Evolutionary conservation across 2,888 invertebrate genomes (phyloP), one percentile per base, ranked within the genome.

Genomic region (Agrenia bidenticulata): DNA sequence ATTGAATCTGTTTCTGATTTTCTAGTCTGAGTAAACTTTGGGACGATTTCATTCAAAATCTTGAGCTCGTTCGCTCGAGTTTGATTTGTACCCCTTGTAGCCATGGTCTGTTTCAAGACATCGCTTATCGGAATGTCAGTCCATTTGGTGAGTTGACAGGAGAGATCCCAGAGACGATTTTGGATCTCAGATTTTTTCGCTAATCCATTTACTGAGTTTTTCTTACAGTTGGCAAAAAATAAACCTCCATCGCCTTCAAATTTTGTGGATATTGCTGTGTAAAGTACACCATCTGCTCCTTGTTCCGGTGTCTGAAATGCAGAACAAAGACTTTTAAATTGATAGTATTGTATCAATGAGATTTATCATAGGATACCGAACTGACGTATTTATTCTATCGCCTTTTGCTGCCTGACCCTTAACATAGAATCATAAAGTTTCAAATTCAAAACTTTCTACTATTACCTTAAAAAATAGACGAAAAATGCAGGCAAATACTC

Each of bases 281-380:
- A 88, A 4, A 91, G 84, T 55, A 92, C 85, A 0, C 91, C 85
- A 66, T 86, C 84, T 0, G 94, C 90, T 24, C 95, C 95, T 79
- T 89, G 85, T 67, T 85, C 86, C 9, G 92, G 87, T 1, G 85
- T 88, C 87, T 89, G 78, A 69, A 82, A 79, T 72, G 77, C 69
- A 69, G 21, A 51, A 21, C 11, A 49, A n/a, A n/a, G n/a, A n/a
- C n/a, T n/a, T n/a, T n/a, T n/a, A n/a, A 49, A 74, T 39, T 39
- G 15, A 7, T 15, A 39, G 7, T 39, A 39, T 15, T 39, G 15
- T 39, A 39, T 39, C 15, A 39, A 11, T 39, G 9, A 39, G 7
- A 11, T 39, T 39, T 11, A 15, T 11, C 39, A 39, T 15, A 39
- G 39, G 7, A 39, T 39, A 39, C 15, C 39, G 39, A 15, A 39